Conservation (phyloP, 2,888 invertebrate species). For the Yponomeuta cagnagella region DNA sequence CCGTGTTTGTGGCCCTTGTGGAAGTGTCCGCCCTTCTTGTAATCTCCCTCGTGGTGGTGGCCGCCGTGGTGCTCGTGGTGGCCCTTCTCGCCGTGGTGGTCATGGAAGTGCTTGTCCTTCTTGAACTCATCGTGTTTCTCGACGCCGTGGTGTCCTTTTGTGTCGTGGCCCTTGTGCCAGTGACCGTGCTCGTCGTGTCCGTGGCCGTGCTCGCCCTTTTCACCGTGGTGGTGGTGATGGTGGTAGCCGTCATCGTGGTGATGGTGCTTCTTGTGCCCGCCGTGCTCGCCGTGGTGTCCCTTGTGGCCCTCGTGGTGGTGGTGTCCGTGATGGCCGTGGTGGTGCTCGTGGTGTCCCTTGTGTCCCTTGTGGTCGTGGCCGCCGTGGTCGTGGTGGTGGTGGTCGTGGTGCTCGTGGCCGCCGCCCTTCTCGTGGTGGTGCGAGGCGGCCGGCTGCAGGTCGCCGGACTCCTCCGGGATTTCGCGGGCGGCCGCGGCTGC, state of each 20-base stretch:
- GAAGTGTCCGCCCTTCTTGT: conserved; percentile 87
- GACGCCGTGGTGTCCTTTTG: conserved; percentile 88
- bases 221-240: conserved; percentile 77
- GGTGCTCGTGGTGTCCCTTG: conserved; percentile 79
- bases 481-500: conserved; percentile 68
- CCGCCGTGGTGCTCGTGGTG: conserved; percentile 86
- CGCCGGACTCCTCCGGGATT: conserved; percentile 61
- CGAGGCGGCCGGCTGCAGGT: conserved; percentile 71
- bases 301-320: conserved; percentile 80
- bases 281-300: conserved; percentile 77
- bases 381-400: conserved; percentile 78
- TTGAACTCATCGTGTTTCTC: conserved; percentile 89
- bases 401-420: conserved; percentile 78
- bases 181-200: conserved; percentile 76
- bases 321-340: conserved; percentile 81
- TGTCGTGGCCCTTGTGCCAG: conserved; percentile 88
- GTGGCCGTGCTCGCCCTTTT: conserved; percentile 78
- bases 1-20: conserved; percentile 87
- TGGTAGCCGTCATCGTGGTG: conserved; percentile 80
- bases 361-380: conserved; percentile 81
- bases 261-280: conserved; percentile 78
- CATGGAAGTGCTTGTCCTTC: conserved; percentile 90
- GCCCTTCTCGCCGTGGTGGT: conserved; percentile 86
- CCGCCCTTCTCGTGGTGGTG: conserved; percentile 68
- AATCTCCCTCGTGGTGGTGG: conserved; percentile 83